These are phyloP conservation scores for Melospiza melodia DNA, from an alignment of 2,113 vertebrate genomes.

Conservation along the genomic window DNA sequence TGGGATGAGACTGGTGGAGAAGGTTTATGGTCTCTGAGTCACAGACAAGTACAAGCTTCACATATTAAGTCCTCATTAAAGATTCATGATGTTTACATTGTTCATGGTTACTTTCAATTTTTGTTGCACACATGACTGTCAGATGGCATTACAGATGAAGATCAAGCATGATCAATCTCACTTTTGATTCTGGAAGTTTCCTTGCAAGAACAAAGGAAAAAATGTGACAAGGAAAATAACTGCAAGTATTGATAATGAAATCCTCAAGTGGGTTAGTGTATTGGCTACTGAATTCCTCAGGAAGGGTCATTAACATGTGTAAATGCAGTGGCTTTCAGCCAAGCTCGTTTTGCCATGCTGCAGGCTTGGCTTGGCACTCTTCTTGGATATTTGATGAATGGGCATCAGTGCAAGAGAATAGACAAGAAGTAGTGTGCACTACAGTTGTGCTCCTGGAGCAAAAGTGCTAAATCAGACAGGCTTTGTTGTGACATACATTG, in stretches of 20 bases:
- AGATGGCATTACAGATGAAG: conserved; percentile 6
- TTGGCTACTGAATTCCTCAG: neutral
- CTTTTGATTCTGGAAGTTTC: neutral
- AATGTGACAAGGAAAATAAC: neutral
- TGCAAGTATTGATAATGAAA: neutral
- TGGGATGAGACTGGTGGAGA: neutral
- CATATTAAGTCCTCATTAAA: conserved; percentile 17
- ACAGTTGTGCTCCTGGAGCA: neutral
- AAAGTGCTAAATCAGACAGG: neutral
- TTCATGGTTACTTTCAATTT: conserved; percentile 19
- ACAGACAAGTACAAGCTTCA: neutral
- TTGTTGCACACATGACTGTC: conserved; percentile 7
- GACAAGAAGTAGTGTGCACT: neutral
- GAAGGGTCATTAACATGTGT: neutral
- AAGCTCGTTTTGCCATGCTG: neutral
- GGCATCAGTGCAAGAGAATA: neutral
- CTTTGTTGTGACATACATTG: neutral
- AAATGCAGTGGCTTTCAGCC: neutral
- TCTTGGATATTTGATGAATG: neutral
- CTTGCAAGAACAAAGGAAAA: neutral
- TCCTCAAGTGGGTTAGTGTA: neutral
- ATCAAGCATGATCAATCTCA: neutral
- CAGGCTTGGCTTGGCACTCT: neutral
- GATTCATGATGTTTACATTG: conserved; percentile 3
- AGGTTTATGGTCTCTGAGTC: neutral